Base-by-base conservation (phyloP, 2,888 invertebrate genomes). In the Chouioia cunea region DNA sequence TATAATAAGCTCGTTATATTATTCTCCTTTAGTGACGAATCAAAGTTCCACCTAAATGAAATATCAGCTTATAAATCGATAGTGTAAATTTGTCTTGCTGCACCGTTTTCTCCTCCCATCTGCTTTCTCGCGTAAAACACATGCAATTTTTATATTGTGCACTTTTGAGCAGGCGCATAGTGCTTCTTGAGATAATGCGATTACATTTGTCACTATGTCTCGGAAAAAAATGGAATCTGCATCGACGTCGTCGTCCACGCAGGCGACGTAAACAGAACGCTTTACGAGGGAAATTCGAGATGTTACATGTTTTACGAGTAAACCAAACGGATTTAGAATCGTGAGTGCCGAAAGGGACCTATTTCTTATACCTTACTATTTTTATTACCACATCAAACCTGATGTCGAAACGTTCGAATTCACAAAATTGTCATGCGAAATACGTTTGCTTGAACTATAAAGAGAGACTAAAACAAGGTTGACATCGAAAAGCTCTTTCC, bases 211-310 rank as follows among this genome's bases (percentile, higher is more conserved):
- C 46, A 64, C 46, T 63, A 14, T 36, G 36, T 20, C 8, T 14
- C 12, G 50, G 22, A 15, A 18, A 16, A 23, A 27, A 54, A 46
- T 14, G 46, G 15, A 36, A 65, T 20, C 15, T 56, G 54, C 56
- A 22, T 54, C 15, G 12, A 10, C 36, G 20, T 57, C 47, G 22
- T n/a, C 47, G 22, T n/a, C 23, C 43, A 14, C 14, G 14, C 22
- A 54, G 18, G 48, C n/a, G n/a, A n/a, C n/a, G 43, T 65, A 57
- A 54, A 65, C 47, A 16, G 20, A 54, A 54, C 20, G 36, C 57
- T 65, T 65, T 56, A 65, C 50, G 65, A 65, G 57, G 52, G 66
- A 66, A 66, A 66, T 66, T 14, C 18, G 59, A 66, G 52, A 59
- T 43, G 46, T 50, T 50, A 43, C 50, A n/a, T 54, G 36, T 66